Evolutionary conservation across 2,113 vertebrate species (phyloP).

Genomic region (Oreochromis tanganicae): DNA sequence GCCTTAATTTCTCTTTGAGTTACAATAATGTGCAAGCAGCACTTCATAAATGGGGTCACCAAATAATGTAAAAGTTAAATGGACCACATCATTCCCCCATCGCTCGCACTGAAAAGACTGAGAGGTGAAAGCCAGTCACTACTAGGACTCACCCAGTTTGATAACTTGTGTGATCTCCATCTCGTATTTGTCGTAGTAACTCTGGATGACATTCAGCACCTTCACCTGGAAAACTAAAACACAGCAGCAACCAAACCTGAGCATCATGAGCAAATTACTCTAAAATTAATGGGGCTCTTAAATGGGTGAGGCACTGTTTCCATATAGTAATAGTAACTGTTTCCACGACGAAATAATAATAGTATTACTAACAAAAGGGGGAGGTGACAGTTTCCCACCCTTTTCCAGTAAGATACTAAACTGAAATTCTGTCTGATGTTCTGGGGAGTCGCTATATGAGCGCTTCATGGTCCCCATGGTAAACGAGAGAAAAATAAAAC

Average conservation of each 20-base stretch:
- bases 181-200: constrained; percentile 73
- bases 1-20: neutral
- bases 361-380: neutral
- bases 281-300: neutral
- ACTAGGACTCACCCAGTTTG: constrained; percentile 63
- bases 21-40: neutral
- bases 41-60: neutral
- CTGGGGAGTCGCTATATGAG: neutral
- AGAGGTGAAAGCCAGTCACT: rapidly evolving
- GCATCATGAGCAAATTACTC: neutral
- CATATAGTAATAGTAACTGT: neutral
- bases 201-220: constrained; percentile 48
- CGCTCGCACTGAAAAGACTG: neutral
- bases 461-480: rapidly evolving
- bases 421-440: neutral
- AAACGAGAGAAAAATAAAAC: neutral
- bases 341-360: neutral
- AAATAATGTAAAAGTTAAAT: neutral
- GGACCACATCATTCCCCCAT: neutral
- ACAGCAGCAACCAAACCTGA: neutral
- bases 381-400: neutral
- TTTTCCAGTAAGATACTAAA: neutral
- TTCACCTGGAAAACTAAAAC: constrained; percentile 63
- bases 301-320: neutral
- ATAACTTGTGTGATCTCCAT: constrained; percentile 66